Evolutionary conservation across 2,113 vertebrate species (phyloP), one percentile per base, ranked within the genome.

Genomic region (Smithornis capensis): DNA sequence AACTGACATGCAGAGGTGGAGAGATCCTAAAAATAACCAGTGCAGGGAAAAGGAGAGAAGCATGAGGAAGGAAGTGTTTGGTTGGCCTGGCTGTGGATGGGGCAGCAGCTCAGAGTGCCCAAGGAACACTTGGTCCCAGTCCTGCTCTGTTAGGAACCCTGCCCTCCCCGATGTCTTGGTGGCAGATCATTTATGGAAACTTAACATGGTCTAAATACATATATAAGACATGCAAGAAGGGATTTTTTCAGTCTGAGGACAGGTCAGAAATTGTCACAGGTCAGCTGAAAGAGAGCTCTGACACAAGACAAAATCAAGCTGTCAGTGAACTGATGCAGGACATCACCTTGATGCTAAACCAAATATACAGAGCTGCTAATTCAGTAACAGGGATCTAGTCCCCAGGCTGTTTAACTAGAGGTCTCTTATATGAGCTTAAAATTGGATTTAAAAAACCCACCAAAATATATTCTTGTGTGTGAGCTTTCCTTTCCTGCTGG

Each of bases 11-110:
- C 55, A 83, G 75, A 90, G 63, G 49, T 76, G 33, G 38, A 67
- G 65, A 73, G 50, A 71, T 42, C 80, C 91, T 86, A 97, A 95
- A 95, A 95, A 94, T 90, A 95, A 63, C 59, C 71, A 55, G 16
- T 7, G 63, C 70, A 74, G 52, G 40, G 50, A 91, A 68, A 77
- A 33, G 53, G 47, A 62, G 12, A 78, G 71, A 50, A 22, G 33
- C 64, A 80, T 21, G 59, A 79, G 37, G 62, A 80, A 42, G 62
- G 69, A 77, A 89, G 73, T 7, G 18, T 35, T 92, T 78, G 52
- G 76, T 29, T 37, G 42, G 57, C 55, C 50, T 69, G 62, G 55
- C 29, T 0, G 14, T 21, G 57, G 50, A 62, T 18, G 6, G 19
- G 53, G 63, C 42, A 89, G 44, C 84, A 81, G 65, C 29, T 91